Evolutionary conservation across 2,888 invertebrate species (phyloP).

Genomic region (Allacma fusca): DNA sequence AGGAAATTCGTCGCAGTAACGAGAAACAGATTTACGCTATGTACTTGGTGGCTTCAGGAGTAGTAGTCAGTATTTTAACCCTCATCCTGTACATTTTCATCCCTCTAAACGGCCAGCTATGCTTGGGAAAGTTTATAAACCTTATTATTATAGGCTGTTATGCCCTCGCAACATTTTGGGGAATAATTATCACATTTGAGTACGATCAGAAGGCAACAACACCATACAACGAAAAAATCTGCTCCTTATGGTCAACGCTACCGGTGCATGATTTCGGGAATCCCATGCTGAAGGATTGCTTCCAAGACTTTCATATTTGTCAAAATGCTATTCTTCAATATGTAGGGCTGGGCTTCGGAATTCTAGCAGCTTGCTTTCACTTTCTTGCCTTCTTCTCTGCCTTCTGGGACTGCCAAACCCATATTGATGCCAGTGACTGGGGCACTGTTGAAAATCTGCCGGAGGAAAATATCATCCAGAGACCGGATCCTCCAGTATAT

Average conservation of each 20-base stretch:
- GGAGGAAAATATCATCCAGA: neutral
- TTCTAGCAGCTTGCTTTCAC: slow-evolving; percentile 19
- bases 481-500: slow-evolving; percentile 22
- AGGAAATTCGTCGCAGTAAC: neutral
- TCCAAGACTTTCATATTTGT: slow-evolving; percentile 30
- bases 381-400: slow-evolving; percentile 31
- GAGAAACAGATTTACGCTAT: neutral
- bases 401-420: slow-evolving; percentile 38
- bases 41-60: neutral
- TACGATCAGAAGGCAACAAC: neutral
- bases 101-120: slow-evolving; percentile 33
- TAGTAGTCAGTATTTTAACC: neutral
- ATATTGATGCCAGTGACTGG: slow-evolving; percentile 35
- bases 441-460: slow-evolving; percentile 27
- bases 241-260: neutral
- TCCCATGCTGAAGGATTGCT: slow-evolving; percentile 20
- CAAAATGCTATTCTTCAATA: slow-evolving; percentile 35
- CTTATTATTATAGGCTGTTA: neutral
- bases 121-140: slow-evolving; percentile 29
- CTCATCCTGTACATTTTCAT: slow-evolving; percentile 26
- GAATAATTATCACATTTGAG: neutral
- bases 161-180: neutral
- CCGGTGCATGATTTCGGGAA: slow-evolving; percentile 11
- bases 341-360: neutral
- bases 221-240: slow-evolving; percentile 13